A percentile compares a stretch with the other conserved stretches of the same genome.
phyloP scores from a whole-genome alignment of 2,888 invertebrate species.

The Apodemia hepburni region DNA sequence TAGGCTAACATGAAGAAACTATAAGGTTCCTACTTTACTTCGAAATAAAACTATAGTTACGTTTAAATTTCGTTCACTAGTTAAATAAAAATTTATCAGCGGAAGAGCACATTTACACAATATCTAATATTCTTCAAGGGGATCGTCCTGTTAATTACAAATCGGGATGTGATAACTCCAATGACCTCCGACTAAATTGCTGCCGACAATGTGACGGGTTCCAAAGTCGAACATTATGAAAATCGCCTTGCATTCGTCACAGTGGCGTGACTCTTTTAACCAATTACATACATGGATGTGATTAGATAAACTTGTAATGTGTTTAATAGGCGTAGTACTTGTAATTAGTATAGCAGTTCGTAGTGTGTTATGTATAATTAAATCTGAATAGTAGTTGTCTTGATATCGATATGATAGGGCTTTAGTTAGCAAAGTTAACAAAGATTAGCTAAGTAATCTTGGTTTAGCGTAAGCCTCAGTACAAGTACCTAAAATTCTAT shows the following conservation, averaged over 20 bases:
- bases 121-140: slow-evolving; percentile 10
- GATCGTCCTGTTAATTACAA: slow-evolving; percentile 23
- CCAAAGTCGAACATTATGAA: slow-evolving; percentile 53
- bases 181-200: slow-evolving; percentile 16
- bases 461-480: no score
- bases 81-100: background rate
- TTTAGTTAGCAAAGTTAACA: no score
- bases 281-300: slow-evolving; percentile 55
- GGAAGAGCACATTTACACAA: slow-evolving; percentile 3
- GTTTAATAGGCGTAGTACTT: background rate
- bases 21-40: no score
- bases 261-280: slow-evolving; percentile 69
- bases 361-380: background rate
- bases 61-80: background rate
- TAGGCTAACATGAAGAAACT: no score
- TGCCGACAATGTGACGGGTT: slow-evolving; percentile 16
- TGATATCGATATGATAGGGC: background rate
- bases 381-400: background rate
- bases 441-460: no score
- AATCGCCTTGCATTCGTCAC: slow-evolving; percentile 53
- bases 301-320: slow-evolving; percentile 52
- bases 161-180: slow-evolving; percentile 20
- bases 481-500: no score
- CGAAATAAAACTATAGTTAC: no score
- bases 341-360: background rate